phyloP scores from a whole-genome alignment of 2,797 vertebrate species.

The Myripristis murdjan region DNA sequence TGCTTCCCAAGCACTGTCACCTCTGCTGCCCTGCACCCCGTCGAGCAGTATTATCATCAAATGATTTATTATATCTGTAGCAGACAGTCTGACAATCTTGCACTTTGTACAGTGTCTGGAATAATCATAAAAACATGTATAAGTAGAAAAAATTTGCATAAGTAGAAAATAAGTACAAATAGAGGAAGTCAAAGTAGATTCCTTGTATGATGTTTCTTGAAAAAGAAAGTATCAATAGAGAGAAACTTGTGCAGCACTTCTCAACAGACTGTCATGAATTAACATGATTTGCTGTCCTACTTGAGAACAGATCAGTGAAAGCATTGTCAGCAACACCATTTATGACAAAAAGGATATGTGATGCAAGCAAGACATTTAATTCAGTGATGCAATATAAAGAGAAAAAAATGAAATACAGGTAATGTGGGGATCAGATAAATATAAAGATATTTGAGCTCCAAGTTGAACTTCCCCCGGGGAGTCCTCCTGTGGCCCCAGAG shows the following conservation, averaged over 20 bases:
- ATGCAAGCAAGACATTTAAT: neutral
- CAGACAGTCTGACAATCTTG: conserved; percentile 8
- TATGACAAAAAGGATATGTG: neutral
- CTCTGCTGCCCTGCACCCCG: conserved; percentile 8
- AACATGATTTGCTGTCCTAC: too few relatives aligned
- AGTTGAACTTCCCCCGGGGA: conserved; percentile 4
- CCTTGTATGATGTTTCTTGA: neutral
- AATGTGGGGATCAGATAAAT: neutral
- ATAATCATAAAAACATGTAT: neutral
- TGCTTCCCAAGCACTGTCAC: neutral
- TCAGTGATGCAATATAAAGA: neutral
- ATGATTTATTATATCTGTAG: conserved; percentile 15
- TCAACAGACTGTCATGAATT: neutral
- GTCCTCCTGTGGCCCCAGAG: neutral
- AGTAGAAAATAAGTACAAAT: too few relatives aligned
- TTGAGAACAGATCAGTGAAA: too few relatives aligned
- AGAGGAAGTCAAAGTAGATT: neutral
- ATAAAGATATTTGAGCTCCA: neutral
- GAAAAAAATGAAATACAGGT: neutral
- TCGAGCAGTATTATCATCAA: neutral
- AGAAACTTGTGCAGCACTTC: too few relatives aligned
- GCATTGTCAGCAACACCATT: neutral
- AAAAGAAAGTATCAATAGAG: too few relatives aligned
- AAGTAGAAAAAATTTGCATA: too few relatives aligned
- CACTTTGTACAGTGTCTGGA: neutral